Evolutionary conservation across 2,888 invertebrate species (phyloP), one percentile per base, ranked within the genome.

Genomic region (Lathronympha strigana): DNA sequence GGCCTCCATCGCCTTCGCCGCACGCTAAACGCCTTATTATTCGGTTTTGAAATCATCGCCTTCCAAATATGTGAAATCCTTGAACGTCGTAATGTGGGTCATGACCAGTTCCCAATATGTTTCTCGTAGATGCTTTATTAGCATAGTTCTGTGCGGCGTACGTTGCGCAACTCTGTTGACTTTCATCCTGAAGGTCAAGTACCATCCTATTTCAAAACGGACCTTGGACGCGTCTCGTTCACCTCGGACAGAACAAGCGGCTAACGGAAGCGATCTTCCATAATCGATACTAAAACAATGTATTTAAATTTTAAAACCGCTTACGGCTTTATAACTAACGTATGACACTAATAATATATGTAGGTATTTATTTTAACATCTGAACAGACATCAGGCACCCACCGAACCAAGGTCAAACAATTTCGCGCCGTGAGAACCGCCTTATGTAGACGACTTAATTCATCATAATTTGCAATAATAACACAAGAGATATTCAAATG

Each of bases 171-270:
- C 81, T 80, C 76, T 90, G 86, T 92, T 92, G 91, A 91, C 92
- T 91, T 92, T 92, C 92, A 90, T 91, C 90, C 90, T 85, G 90
- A 90, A 90, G 92, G 92, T 92, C 91, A 91, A 90, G 90, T 85
- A 81, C 88, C 91, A 91, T 92, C 91, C 91, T 92, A 92, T 90
- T 91, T 90, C 91, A 89, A 90, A 89, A 90, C 79, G 83, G 79
- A 91, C 90, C 91, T 91, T 90, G 90, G 80, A 80, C 84, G 81
- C 78, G 81, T 86, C 88, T 90, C 82, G 90, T 84, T 91, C 84
- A 88, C 90, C 91, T 91, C 91, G 90, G 74, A 77, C 73, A 84
- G 81, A 84, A 84, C 79, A 78, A 77, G 72, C 81, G 73, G 86
- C 78, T 82, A 87, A 85, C 88, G 89, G 89, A 90, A 90, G 86